Conservation (phyloP, 2,888 invertebrate species). For the Yponomeuta cagnagella region DNA sequence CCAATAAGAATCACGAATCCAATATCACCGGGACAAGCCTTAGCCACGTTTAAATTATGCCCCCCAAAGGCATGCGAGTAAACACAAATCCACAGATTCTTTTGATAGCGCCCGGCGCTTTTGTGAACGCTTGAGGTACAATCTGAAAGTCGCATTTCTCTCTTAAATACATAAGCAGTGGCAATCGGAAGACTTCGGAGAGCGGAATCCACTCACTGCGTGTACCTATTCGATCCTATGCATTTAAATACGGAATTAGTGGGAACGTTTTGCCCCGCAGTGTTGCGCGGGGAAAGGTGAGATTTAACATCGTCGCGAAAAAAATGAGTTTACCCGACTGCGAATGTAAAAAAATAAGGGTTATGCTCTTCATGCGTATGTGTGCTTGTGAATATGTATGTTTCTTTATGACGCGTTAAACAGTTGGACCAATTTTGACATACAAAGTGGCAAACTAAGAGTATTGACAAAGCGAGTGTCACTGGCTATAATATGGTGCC, state of each 20-base stretch:
- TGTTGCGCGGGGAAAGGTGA: conserved; percentile 47
- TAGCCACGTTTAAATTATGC: background rate
- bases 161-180: conserved; percentile 64
- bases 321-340: background rate
- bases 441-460: no score
- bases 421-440: no score
- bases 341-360: no score
- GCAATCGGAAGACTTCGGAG: conserved; percentile 54
- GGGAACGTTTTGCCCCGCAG: conserved; percentile 58
- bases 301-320: background rate
- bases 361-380: no score
- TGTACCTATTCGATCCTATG: conserved; percentile 73
- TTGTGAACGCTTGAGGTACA: conserved; percentile 46
- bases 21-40: background rate
- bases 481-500: no score
- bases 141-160: conserved; percentile 50
- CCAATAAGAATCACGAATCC: background rate
- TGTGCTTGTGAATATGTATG: no score
- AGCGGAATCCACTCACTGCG: conserved; percentile 51
- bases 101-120: conserved; percentile 44
- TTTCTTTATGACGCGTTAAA: no score
- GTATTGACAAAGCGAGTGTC: no score
- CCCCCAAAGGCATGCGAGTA: conserved; percentile 27
- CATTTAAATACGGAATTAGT: conserved; percentile 75
- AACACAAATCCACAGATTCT: conserved; percentile 43